Conservation (phyloP, 2,113 vertebrate species). For the Pholis gunnellus region DNA sequence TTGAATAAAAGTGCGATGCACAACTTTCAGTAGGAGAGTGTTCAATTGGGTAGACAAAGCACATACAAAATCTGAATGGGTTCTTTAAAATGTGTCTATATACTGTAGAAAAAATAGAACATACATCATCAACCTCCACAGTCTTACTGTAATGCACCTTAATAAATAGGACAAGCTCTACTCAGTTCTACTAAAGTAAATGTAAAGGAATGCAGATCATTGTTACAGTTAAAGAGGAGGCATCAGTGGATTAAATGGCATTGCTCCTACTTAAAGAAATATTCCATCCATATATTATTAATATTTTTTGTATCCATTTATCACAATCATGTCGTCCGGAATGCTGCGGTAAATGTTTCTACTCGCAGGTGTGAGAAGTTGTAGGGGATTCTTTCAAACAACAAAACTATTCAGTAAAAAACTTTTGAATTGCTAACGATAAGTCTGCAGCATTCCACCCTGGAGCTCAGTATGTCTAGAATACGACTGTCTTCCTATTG, state of each 20-base stretch:
- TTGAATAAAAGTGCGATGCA: slow-evolving; percentile 72
- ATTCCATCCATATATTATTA: background rate
- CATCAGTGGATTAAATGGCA: slow-evolving; percentile 41
- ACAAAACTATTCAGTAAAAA: background rate
- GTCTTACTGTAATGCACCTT: slow-evolving; percentile 62
- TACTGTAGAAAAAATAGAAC: slow-evolving; percentile 63
- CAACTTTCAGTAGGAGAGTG: slow-evolving; percentile 55
- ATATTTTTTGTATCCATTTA: background rate
- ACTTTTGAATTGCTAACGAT: background rate
- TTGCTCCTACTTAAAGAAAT: slow-evolving; percentile 40
- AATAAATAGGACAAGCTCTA: slow-evolving; percentile 72
- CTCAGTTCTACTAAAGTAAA: slow-evolving; percentile 55
- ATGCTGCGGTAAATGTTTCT: slow-evolving; percentile 13
- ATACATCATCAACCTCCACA: slow-evolving; percentile 30
- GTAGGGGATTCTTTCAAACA: background rate
- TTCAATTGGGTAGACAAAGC: slow-evolving; percentile 47
- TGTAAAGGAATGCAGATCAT: slow-evolving; percentile 66
- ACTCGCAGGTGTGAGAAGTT: background rate
- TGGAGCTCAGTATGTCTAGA: background rate
- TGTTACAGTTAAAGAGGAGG: slow-evolving; percentile 36
- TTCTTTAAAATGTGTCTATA: slow-evolving; percentile 44
- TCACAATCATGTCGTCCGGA: slow-evolving; percentile 37
- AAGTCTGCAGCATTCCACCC: background rate
- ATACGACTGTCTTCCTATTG: background rate
- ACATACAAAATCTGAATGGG: slow-evolving; percentile 54